Evolutionary conservation across 2,113 vertebrate species (phyloP).

Genomic region (Miniopterus natalensis): DNA sequence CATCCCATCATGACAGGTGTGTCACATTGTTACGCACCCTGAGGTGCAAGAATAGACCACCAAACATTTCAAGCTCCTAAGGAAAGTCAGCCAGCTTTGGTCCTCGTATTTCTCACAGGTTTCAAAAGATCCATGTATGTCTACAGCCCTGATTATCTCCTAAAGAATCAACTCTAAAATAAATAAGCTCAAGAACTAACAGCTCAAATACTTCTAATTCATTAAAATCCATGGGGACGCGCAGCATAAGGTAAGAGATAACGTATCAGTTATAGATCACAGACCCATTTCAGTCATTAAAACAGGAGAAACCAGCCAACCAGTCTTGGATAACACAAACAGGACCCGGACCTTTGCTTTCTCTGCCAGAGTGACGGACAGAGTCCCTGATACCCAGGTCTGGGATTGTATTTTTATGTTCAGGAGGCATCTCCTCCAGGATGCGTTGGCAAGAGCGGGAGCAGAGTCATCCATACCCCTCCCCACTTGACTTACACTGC

Average conservation of each 20-base stretch:
- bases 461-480: not conserved
- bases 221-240: conserved; percentile 25
- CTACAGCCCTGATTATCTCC: not conserved
- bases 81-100: not conserved
- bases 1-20: not conserved
- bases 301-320: not conserved
- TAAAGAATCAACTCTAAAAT: conserved; percentile 25
- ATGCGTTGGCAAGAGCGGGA: not conserved
- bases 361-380: not conserved
- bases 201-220: not conserved
- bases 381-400: not conserved
- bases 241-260: not conserved
- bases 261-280: not conserved
- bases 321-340: not conserved
- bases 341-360: not conserved
- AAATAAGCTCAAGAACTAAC: conserved; percentile 2
- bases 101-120: not conserved
- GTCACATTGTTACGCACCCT: not conserved
- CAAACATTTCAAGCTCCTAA: not conserved
- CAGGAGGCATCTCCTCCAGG: not conserved
- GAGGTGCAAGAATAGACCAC: fast-evolving
- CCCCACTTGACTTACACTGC: not conserved
- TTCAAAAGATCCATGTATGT: not conserved
- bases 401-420: not conserved
- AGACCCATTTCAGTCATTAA: not conserved